Conservation (phyloP, 2,113 vertebrate genomes). For the Corydoras sp. region DNA sequence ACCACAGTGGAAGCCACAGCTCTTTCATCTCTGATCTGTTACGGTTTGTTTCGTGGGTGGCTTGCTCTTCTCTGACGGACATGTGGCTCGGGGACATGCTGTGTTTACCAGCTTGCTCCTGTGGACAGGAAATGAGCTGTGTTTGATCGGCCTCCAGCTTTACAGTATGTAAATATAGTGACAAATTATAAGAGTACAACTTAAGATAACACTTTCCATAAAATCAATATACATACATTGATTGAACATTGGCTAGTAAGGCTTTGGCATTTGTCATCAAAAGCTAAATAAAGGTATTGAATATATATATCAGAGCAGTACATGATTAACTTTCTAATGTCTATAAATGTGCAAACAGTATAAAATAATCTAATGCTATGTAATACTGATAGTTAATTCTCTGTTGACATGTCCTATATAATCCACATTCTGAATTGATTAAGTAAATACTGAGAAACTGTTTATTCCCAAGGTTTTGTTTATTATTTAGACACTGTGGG, state of each 20-base stretch:
- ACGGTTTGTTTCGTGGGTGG: neutral
- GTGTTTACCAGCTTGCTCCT: neutral
- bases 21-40: slow-evolving; percentile 17
- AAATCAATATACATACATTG: neutral
- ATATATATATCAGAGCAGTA: too few relatives aligned
- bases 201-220: slow-evolving; percentile 6
- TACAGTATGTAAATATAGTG: neutral
- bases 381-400: too few relatives aligned
- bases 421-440: too few relatives aligned
- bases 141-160: neutral
- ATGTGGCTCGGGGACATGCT: neutral
- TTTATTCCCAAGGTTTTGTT: too few relatives aligned
- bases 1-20: slow-evolving; percentile 13
- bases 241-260: neutral
- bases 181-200: slow-evolving; percentile 5
- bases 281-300: neutral
- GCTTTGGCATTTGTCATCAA: neutral
- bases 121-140: slow-evolving; percentile 4
- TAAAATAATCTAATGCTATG: too few relatives aligned
- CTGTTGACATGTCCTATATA: too few relatives aligned
- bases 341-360: too few relatives aligned
- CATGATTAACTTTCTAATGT: too few relatives aligned
- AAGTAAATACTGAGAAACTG: too few relatives aligned
- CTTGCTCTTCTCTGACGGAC: neutral
- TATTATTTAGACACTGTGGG: too few relatives aligned